phyloP scores from a whole-genome alignment of 1,140 invertebrate species.

The Drosophila sechellia region DNA sequence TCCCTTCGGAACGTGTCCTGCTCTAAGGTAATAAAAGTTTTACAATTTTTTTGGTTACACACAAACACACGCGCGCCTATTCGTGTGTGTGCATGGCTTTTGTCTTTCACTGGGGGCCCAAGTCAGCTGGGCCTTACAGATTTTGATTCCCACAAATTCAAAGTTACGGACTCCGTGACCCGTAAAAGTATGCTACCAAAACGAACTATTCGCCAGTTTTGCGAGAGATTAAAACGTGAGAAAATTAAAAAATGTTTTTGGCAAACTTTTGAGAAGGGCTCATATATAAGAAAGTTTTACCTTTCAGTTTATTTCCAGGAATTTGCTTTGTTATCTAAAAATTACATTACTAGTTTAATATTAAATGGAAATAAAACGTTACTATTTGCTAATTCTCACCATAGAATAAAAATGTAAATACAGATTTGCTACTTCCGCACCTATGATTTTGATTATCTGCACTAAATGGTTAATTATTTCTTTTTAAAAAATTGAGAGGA shows the following conservation, averaged over 20 bases:
- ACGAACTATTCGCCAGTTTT: not conserved
- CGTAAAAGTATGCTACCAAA: constrained; percentile 22
- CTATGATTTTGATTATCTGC: too few species aligned
- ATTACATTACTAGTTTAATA: too few species aligned
- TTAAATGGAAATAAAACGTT: too few species aligned
- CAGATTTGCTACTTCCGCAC: too few species aligned
- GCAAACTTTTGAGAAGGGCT: not conserved
- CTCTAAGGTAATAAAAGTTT: constrained; percentile 45
- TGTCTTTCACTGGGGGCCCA: constrained; percentile 13
- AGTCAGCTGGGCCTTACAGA: constrained; percentile 27
- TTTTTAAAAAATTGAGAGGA: too few species aligned
- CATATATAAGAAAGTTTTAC: not conserved
- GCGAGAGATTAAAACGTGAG: not conserved
- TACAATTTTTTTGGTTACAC: constrained; percentile 28
- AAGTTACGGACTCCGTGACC: constrained; percentile 10
- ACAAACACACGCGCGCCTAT: not conserved
- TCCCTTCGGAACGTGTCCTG: constrained; percentile 27
- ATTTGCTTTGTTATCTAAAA: too few species aligned
- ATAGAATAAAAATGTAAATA: too few species aligned
- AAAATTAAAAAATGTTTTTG: not conserved
- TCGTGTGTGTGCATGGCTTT: not conserved
- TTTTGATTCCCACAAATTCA: constrained; percentile 21
- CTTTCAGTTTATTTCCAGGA: too few species aligned
- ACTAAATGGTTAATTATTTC: too few species aligned
- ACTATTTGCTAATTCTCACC: too few species aligned